Base-by-base conservation (phyloP, 1,140 invertebrate species). In the Hylaeus volcanicus region DNA sequence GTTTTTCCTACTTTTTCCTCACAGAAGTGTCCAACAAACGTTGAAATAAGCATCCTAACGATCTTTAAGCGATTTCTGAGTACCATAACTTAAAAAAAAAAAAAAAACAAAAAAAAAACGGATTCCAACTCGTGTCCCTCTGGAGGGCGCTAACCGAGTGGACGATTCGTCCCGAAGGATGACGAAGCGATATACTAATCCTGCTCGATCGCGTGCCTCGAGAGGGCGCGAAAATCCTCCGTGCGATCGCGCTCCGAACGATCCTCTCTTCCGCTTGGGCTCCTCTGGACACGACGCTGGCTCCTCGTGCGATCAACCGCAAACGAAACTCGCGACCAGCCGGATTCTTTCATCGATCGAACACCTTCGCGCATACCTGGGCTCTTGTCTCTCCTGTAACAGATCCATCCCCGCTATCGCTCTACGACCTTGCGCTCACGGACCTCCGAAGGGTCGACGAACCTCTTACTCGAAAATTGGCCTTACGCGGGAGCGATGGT, bases 131-230 rank as follows among this genome's bases (percentile, higher is more conserved):
- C 11, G 8, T 14, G 26, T 72, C 3, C 12, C 15, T 75, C 14
- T 14, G 41, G 0, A 5, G 63, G 6, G 14, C 37, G 53, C 1
- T 5, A 66, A 51, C 12, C 55, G 39, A 9, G 39, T 65, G 58
- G 83, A 82, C 76, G 65, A 78, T 66, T 82, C 39, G 77, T 14
- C 65, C 9, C 63, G 58, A 48, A 12, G 64, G 58, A 74, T 71
- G 90, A 93, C 89, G 88, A 92, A 93, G 92, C 90, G 89, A 61
- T 61, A 69, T 66, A 69, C 81, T 92, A 89, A 93, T 93, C 84
- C 86, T 75, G 90, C 79, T 77, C 91, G 92, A 93, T 84, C 89
- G 90, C 81, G 53, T 85, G 91, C 86, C 81, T 86, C 74, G 82
- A 71, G 53, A 60, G 88, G 90, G 91, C 88, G 92, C 88, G 91